Base-by-base conservation (phyloP, 2,888 invertebrate species). In the Bellardia bayeri region DNA sequence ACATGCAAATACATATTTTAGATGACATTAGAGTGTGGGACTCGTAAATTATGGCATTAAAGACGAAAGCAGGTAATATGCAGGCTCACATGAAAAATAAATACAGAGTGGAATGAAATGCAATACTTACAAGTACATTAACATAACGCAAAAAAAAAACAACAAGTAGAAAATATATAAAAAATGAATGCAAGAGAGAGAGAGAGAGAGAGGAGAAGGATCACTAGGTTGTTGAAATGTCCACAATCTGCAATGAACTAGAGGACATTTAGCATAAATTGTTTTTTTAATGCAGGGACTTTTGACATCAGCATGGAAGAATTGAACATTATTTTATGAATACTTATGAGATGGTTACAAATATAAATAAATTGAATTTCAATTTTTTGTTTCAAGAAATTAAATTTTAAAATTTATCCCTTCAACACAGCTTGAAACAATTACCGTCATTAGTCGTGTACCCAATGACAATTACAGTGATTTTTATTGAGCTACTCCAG, bases 21-120 rank as follows among this genome's bases (percentile, higher is more conserved):
- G 40, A n/a, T 51, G 30, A 81, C 78, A 72, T 75, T 75, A 75
- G 56, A 76, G 80, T 33, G 69, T 75, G 64, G 51, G 80, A 33
- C 80, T 83, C 83, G 69, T 87, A 87, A 87, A 87, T 84, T 81
- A 66, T 61, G 66, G 80, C 40, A 87, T 87, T 87, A 84, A 76
- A 66, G 66, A 75, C 66, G 64, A 76, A 71, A 86, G 76, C 69
- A 81, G 82, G 78, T 74, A 74, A 74, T 79, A 79, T 74, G 58
- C n/a, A 78, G 23, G 11, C 63, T 69, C 45, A 68, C 37, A 75
- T 40, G 74, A 7, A 56, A 54, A 54, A 66, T 66, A 54, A 54
- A 54, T 54, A 51, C n/a, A 9, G 40, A 37, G 37, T 37, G 37
- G 37, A 37, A 6, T 37, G 37, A 6, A 37, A 64, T 30, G 58